These are phyloP conservation scores for Cerceris rybyensis DNA, from an alignment of 2,888 invertebrate species.

Conservation along the genomic window DNA sequence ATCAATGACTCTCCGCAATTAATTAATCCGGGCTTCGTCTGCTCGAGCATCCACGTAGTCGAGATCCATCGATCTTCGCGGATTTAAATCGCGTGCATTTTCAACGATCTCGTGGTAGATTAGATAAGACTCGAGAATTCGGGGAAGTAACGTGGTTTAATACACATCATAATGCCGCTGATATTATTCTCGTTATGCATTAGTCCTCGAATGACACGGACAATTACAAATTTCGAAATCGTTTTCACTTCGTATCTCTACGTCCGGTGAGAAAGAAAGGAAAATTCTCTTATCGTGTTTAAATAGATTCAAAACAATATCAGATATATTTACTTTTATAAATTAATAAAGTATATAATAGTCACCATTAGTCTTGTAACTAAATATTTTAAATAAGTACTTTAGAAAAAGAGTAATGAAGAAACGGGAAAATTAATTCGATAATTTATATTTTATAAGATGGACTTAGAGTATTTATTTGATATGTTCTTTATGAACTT, in stretches of 20 bases:
- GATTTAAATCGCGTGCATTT: slow-evolving; percentile 61
- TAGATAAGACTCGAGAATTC: slow-evolving; percentile 60
- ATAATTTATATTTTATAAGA: too few relatives aligned
- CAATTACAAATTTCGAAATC: slow-evolving; percentile 39
- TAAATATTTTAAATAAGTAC: too few relatives aligned
- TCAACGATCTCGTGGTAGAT: slow-evolving; percentile 38
- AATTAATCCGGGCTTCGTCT: slow-evolving; percentile 42
- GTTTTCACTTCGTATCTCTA: neutral
- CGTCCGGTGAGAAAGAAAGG: neutral
- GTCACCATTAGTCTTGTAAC: too few relatives aligned
- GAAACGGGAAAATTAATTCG: too few relatives aligned
- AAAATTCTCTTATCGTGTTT: too few relatives aligned
- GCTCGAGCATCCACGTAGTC: slow-evolving; percentile 6
- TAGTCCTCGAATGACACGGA: neutral
- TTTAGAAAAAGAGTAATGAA: too few relatives aligned
- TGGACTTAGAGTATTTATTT: too few relatives aligned
- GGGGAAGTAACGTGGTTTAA: slow-evolving; percentile 34
- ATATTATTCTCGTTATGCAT: slow-evolving; percentile 29
- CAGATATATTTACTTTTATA: too few relatives aligned
- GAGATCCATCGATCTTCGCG: slow-evolving; percentile 64
- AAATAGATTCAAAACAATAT: too few relatives aligned
- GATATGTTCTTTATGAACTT: too few relatives aligned
- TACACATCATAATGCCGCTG: slow-evolving; percentile 30
- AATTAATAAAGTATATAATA: too few relatives aligned
- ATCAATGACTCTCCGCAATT: slow-evolving; percentile 55